Evolutionary conservation across 2,113 vertebrate species (phyloP).

Genomic region (Phrynosoma blainvillii): DNA sequence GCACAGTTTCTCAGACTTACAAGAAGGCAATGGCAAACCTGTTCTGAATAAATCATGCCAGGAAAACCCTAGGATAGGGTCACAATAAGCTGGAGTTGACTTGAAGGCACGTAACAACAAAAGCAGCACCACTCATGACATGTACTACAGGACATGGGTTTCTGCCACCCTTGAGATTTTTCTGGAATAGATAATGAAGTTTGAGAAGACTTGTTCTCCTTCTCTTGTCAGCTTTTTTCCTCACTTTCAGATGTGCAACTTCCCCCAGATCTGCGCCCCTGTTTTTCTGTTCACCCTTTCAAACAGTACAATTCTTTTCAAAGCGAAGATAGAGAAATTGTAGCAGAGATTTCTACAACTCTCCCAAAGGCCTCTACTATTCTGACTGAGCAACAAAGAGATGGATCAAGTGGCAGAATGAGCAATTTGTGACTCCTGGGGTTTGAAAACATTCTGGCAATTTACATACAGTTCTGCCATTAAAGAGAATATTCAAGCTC

Average conservation of each 20-base stretch:
- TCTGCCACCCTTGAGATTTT: background rate
- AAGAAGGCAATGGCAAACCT: too few species aligned
- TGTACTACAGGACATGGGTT: background rate
- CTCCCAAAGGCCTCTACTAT: background rate
- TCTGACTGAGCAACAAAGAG: slow-evolving; percentile 44
- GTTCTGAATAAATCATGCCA: too few species aligned
- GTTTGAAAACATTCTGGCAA: background rate
- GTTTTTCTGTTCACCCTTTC: slow-evolving; percentile 10
- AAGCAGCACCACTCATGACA: too few species aligned
- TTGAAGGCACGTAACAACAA: too few species aligned
- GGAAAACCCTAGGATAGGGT: too few species aligned
- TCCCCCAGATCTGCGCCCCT: background rate
- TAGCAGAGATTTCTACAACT: slow-evolving; percentile 12
- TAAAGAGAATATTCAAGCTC: too few species aligned
- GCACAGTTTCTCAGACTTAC: too few species aligned
- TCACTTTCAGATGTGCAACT: background rate
- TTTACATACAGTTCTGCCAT: too few species aligned
- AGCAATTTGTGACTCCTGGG: background rate
- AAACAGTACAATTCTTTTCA: background rate
- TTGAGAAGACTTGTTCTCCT: background rate
- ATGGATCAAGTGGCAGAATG: background rate
- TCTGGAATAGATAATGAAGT: background rate
- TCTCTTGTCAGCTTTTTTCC: background rate
- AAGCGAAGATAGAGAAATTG: slow-evolving; percentile 32
- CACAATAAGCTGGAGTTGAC: too few species aligned